Conservation (phyloP, 1,140 invertebrate genomes). For the Heliconius melpomene region DNA sequence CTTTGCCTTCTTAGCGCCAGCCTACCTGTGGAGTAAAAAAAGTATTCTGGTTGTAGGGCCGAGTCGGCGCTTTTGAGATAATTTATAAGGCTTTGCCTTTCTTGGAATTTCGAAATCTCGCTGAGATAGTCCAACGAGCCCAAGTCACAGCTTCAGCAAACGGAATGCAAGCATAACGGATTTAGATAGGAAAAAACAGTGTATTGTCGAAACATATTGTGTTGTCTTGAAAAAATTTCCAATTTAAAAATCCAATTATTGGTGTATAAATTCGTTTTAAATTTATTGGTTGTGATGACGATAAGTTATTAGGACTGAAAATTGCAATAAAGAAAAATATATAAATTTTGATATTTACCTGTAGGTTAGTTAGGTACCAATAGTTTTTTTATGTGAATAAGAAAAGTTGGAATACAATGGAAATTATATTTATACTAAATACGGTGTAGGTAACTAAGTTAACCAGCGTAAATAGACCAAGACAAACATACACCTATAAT, state of each 20-base stretch:
- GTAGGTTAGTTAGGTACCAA: no score
- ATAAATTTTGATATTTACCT: no score
- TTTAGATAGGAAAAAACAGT: slow-evolving; percentile 72
- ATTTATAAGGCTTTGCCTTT: slow-evolving; percentile 80
- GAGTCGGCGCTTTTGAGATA: slow-evolving; percentile 80
- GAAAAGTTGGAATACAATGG: no score
- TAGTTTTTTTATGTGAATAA: no score
- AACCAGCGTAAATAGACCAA: no score
- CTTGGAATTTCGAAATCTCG: slow-evolving; percentile 80
- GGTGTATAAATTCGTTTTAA: neutral
- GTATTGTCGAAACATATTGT: slow-evolving; percentile 60
- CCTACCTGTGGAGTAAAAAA: slow-evolving; percentile 79
- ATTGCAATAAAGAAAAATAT: neutral
- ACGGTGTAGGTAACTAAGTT: no score
- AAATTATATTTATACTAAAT: no score
- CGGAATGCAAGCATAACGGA: slow-evolving; percentile 74
- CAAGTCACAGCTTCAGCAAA: slow-evolving; percentile 65
- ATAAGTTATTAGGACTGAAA: neutral
- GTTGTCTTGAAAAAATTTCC: slow-evolving; percentile 32
- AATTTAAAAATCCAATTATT: slow-evolving; percentile 29
- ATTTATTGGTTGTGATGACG: neutral
- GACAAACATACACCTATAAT: no score
- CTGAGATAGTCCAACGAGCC: slow-evolving; percentile 62
- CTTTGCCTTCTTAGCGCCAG: slow-evolving; percentile 77
- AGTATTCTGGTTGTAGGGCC: slow-evolving; percentile 75